These are phyloP conservation scores for Neocrepidodera transversa DNA, from an alignment of 2,888 invertebrate species.

Conservation along the genomic window DNA sequence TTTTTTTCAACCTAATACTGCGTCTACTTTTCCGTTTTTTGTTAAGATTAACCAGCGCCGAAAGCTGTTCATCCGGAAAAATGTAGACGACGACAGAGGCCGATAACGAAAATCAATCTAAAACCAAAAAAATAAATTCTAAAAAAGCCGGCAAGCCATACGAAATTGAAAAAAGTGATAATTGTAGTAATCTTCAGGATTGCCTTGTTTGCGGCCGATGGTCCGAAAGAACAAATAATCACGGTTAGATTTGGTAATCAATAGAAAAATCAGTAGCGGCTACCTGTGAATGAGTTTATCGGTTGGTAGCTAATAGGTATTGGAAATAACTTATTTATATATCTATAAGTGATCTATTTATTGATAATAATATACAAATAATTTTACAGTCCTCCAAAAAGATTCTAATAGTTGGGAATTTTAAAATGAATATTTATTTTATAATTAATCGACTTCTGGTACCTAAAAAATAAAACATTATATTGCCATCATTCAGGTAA, in stretches of 20 bases:
- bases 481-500: too few relatives aligned
- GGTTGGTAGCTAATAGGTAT: not conserved
- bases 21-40: not conserved
- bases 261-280: constrained; percentile 34
- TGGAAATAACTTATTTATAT: not conserved
- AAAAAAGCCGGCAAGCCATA: constrained; percentile 24
- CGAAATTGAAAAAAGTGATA: constrained; percentile 35
- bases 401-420: too few relatives aligned
- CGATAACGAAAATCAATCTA: constrained; percentile 22
- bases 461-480: too few relatives aligned
- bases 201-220: constrained; percentile 33
- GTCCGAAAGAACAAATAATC: constrained; percentile 31
- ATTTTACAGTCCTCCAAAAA: too few relatives aligned
- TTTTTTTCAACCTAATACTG: too few relatives aligned
- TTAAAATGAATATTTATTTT: too few relatives aligned
- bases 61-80: constrained; percentile 26
- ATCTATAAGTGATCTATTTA: too few relatives aligned
- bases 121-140: constrained; percentile 20
- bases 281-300: constrained; percentile 33
- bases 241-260: constrained; percentile 34
- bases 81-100: constrained; percentile 22
- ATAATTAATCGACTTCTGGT: too few relatives aligned
- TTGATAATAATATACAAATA: too few relatives aligned
- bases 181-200: constrained; percentile 35
- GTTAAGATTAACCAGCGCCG: not conserved